Evolutionary conservation across 2,113 vertebrate genomes (phyloP).

Genomic region (Marmota monax): DNA sequence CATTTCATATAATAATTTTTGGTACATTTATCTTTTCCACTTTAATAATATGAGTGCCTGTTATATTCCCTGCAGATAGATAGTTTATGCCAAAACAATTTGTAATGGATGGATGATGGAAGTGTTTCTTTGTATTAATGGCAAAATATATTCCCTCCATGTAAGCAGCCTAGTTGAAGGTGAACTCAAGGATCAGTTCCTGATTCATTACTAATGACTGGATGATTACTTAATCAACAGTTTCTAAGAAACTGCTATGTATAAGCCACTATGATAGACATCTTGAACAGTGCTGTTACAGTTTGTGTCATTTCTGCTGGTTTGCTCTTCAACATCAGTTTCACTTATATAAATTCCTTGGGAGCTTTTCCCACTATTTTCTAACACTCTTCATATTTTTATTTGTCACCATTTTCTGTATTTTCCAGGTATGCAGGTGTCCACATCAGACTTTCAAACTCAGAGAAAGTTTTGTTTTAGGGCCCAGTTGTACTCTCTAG

Average conservation of each 20-base stretch:
- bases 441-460: conserved; percentile 43
- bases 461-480: conserved; percentile 55
- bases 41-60: conserved; percentile 1
- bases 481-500: not conserved
- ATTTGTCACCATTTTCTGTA: not conserved
- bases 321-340: conserved; percentile 13
- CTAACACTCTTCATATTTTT: conserved; percentile 41
- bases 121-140: not conserved
- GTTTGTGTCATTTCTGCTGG: not conserved
- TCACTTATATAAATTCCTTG: not conserved
- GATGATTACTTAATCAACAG: conserved; percentile 58
- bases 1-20: conserved; percentile 36
- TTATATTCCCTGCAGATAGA: not conserved
- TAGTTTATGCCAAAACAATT: conserved; percentile 27
- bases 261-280: conserved; percentile 15
- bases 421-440: conserved; percentile 39
- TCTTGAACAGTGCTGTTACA: not conserved
- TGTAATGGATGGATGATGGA: not conserved
- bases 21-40: conserved; percentile 13
- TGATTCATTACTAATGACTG: conserved; percentile 48
- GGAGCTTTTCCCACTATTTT: conserved; percentile 30
- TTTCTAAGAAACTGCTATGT: conserved; percentile 38
- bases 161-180: conserved; percentile 31
- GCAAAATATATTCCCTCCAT: conserved; percentile 16
- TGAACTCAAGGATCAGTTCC: conserved; percentile 31